Evolutionary conservation across 2,888 invertebrate species (phyloP).

Genomic region (Dione juno): DNA sequence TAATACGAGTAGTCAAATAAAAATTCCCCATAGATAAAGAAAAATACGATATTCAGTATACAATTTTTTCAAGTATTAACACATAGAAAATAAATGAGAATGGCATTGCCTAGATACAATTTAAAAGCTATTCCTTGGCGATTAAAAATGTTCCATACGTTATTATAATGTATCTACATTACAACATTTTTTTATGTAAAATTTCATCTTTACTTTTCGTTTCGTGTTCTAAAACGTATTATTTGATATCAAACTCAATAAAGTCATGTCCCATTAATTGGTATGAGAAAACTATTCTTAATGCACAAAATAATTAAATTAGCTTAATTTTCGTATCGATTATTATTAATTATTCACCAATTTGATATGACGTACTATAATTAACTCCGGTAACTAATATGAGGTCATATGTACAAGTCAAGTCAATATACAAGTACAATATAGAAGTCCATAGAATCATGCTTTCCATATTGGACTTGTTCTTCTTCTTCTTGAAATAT

Average conservation of each 20-base stretch:
- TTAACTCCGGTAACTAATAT: neutral
- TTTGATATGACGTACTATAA: neutral
- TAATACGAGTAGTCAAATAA: too few relatives aligned
- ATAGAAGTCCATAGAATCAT: too few relatives aligned
- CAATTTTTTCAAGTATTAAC: too few relatives aligned
- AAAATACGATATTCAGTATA: too few relatives aligned
- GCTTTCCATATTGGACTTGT: too few relatives aligned
- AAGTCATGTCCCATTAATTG: neutral
- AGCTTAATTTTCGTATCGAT: neutral
- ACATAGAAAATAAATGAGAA: too few relatives aligned
- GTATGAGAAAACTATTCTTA: neutral
- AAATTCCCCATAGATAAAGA: too few relatives aligned
- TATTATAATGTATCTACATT: too few relatives aligned
- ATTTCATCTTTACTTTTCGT: too few relatives aligned
- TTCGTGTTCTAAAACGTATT: too few relatives aligned
- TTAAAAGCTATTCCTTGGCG: neutral
- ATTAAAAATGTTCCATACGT: neutral
- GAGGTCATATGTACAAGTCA: neutral
- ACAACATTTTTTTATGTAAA: too few relatives aligned
- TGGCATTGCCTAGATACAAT: neutral
- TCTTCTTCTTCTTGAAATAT: too few relatives aligned
- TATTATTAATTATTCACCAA: neutral
- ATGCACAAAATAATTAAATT: constrained; percentile 1
- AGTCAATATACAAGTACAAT: neutral
- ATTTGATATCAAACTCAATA: neutral